Evolutionary conservation across 2,113 vertebrate genomes (phyloP).

Genomic region (Cranoglanis bouderius): DNA sequence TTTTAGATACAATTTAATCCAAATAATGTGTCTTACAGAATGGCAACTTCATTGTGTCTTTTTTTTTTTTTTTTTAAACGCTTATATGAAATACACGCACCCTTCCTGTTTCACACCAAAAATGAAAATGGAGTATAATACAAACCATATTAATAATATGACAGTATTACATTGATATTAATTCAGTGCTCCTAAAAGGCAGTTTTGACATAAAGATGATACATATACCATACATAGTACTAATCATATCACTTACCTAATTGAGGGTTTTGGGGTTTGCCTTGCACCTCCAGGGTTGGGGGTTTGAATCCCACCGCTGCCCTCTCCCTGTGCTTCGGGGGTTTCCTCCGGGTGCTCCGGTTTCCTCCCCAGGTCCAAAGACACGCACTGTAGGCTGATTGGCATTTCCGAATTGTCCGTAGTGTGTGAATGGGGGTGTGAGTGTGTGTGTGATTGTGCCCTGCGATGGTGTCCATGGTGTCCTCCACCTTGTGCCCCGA

Average conservation of each 20-base stretch:
- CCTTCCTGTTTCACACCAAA: background rate
- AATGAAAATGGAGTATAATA: background rate
- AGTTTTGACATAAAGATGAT: background rate
- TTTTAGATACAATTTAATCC: background rate
- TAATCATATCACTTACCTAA: background rate
- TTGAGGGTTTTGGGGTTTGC: background rate
- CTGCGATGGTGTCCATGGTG: no score
- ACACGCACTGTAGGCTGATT: no score
- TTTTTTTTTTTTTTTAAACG: background rate
- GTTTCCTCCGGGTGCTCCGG: no score
- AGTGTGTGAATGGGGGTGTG: no score
- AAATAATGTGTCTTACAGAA: background rate
- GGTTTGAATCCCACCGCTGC: no score
- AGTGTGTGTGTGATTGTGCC: no score
- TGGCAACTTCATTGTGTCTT: background rate
- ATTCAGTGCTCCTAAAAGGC: background rate
- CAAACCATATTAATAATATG: background rate
- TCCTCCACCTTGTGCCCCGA: no score
- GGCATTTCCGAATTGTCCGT: no score
- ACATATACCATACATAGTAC: background rate
- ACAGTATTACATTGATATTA: background rate
- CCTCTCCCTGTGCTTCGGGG: no score
- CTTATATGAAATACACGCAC: background rate
- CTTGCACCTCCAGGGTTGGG: no score
- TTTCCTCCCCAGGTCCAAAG: no score